Evolutionary conservation across 2,113 vertebrate species (phyloP).

Genomic region (Phyllostomus discolor): DNA sequence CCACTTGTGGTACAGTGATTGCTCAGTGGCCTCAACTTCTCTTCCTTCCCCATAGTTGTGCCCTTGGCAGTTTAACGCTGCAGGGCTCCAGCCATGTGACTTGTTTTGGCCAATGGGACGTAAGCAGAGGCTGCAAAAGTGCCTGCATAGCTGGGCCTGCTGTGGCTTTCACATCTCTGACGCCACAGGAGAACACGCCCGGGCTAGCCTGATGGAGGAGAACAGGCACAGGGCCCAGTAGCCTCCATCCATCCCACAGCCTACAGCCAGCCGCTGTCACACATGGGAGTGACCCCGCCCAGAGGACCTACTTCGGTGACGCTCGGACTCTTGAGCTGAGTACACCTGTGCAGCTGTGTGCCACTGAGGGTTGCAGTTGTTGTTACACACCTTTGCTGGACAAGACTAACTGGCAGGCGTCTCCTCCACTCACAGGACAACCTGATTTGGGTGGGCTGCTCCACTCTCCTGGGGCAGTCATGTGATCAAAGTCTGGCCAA

Average conservation of each 20-base stretch:
- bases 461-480: background rate
- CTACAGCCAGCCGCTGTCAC: background rate
- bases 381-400: background rate
- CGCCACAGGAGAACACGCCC: rapidly evolving
- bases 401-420: background rate
- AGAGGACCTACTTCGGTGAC: too few relatives aligned
- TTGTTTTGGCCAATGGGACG: background rate
- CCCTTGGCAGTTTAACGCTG: background rate
- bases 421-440: background rate
- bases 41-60: too few relatives aligned
- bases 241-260: background rate
- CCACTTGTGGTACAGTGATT: background rate
- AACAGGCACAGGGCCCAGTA: background rate
- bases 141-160: background rate
- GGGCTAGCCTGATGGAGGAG: rapidly evolving
- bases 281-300: background rate
- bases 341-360: background rate
- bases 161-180: background rate
- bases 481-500: background rate
- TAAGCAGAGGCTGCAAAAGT: background rate
- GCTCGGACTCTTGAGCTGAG: background rate
- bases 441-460: background rate
- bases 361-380: background rate
- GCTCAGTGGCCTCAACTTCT: background rate
- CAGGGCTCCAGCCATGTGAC: background rate